These are phyloP conservation scores for Oeneis ivallda DNA, from an alignment of 2,888 invertebrate species.

Conservation along the genomic window DNA sequence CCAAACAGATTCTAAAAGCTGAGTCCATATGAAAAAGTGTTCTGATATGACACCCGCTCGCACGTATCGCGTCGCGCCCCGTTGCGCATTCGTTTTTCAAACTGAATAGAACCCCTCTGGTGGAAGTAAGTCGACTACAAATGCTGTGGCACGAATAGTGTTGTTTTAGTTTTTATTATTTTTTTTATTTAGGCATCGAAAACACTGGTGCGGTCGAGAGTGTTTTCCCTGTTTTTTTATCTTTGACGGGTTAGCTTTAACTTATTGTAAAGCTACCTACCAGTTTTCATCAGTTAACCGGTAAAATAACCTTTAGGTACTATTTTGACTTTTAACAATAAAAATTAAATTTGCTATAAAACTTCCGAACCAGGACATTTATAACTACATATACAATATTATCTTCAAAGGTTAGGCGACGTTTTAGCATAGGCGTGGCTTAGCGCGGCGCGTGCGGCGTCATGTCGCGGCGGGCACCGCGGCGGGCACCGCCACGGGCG, in stretches of 20 bases:
- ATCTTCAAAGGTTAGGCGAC: too few species aligned
- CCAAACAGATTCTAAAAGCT: slow-evolving; percentile 5
- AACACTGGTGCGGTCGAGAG: not conserved
- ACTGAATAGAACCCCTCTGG: slow-evolving; percentile 27
- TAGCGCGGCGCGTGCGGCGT: too few species aligned
- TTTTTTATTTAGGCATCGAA: slow-evolving; percentile 6
- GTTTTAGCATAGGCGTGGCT: too few species aligned
- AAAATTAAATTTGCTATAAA: too few species aligned
- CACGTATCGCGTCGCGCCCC: slow-evolving; percentile 24
- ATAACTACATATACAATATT: too few species aligned
- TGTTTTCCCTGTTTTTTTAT: not conserved
- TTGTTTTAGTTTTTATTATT: slow-evolving; percentile 21
- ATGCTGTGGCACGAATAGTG: slow-evolving; percentile 27
- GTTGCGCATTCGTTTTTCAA: slow-evolving; percentile 30
- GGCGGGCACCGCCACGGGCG: too few species aligned
- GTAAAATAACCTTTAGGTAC: not conserved
- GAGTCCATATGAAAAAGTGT: slow-evolving; percentile 11
- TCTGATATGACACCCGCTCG: slow-evolving; percentile 13
- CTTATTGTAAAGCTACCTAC: not conserved
- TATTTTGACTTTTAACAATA: too few species aligned
- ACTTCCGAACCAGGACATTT: too few species aligned
- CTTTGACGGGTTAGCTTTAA: not conserved
- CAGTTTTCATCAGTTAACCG: not conserved
- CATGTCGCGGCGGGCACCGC: too few species aligned
- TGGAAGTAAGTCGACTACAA: slow-evolving; percentile 27